Evolutionary conservation across 2,113 vertebrate genomes (phyloP).

Genomic region (Heliornis fulica): DNA sequence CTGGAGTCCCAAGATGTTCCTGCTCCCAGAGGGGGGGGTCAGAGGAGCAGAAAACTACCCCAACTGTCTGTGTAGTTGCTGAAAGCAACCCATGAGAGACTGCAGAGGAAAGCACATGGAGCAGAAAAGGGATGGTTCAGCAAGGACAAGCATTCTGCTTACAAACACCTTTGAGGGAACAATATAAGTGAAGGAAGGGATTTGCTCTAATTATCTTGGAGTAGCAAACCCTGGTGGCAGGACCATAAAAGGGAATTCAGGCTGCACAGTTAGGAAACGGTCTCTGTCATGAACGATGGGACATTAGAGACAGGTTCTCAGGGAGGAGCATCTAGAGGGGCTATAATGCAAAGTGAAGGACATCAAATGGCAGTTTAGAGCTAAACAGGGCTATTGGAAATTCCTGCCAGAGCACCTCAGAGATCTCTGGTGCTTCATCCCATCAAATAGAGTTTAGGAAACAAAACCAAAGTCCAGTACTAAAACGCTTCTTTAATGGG

Average conservation of each 20-base stretch:
- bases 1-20: background rate
- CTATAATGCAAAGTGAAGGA: background rate
- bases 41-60: background rate
- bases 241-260: background rate
- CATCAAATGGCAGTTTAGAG: background rate
- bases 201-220: background rate
- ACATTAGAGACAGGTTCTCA: background rate
- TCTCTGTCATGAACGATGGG: background rate
- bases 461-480: background rate
- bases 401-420: background rate
- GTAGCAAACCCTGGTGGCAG: background rate
- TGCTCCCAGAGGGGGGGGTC: background rate
- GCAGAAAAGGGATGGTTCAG: background rate
- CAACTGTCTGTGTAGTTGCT: background rate
- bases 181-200: background rate
- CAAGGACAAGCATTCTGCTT: background rate
- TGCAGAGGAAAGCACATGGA: accelerated
- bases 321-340: background rate
- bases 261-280: background rate
- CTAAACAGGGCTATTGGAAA: background rate
- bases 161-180: background rate
- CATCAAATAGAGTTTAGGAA: background rate
- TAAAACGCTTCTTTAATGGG: background rate
- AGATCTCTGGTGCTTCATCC: background rate
- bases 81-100: background rate